A percentile compares a stretch with the other conserved stretches of the same genome.
Evolutionary conservation across 2,113 vertebrate genomes (phyloP).

Genomic region (Gopherus evgoodei): DNA sequence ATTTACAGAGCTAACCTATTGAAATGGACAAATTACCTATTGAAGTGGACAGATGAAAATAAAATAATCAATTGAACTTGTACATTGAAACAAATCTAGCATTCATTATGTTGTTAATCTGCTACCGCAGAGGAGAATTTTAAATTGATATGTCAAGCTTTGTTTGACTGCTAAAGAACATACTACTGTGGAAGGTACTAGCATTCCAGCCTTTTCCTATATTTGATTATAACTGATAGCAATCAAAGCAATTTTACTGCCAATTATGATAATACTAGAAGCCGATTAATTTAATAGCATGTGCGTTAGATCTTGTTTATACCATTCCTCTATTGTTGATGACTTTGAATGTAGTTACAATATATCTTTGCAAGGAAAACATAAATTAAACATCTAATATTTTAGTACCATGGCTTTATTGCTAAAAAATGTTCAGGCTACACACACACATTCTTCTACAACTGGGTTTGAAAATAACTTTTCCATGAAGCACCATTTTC

Average conservation of each 20-base stretch:
- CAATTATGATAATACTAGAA: conserved; percentile 80
- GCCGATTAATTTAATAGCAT: conserved; percentile 71
- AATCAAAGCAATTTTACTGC: conserved; percentile 80
- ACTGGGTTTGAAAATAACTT: conserved; percentile 1
- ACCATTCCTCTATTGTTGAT: conserved; percentile 71
- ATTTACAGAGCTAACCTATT: conserved; percentile 47
- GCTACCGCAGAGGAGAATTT: conserved; percentile 69
- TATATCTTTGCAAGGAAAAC: conserved; percentile 30
- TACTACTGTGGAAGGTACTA: conserved; percentile 50
- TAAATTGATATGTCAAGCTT: conserved; percentile 61
- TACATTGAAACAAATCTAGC: conserved; percentile 32
- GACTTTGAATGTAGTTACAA: background rate
- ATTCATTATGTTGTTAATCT: conserved; percentile 64
- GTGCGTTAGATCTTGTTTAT: conserved; percentile 70
- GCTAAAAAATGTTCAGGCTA: conserved; percentile 14
- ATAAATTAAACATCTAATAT: conserved; percentile 23
- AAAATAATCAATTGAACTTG: conserved; percentile 55
- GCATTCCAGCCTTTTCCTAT: conserved; percentile 76
- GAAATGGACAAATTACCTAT: conserved; percentile 46
- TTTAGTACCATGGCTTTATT: background rate
- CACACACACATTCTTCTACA: background rate
- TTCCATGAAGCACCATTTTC: background rate
- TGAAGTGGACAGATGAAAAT: conserved; percentile 58
- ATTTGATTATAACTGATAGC: conserved; percentile 87
- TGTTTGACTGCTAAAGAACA: conserved; percentile 46